phyloP scores from a whole-genome alignment of 1,140 invertebrate genomes.

The Nilaparvata lugens region DNA sequence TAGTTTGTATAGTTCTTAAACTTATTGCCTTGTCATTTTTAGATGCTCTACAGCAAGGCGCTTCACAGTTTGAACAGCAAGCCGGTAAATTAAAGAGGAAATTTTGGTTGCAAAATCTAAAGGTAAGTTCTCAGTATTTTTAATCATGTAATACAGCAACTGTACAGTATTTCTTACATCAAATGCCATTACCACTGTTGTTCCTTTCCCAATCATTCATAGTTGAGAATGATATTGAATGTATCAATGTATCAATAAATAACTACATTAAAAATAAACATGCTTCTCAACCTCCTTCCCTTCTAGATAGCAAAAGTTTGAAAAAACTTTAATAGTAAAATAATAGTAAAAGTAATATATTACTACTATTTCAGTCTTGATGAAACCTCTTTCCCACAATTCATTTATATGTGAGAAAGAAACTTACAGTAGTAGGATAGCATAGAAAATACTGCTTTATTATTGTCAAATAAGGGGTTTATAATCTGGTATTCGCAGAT shows the following conservation, averaged over 20 bases:
- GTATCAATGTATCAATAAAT: background rate
- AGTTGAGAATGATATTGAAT: no score
- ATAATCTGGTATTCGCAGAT: no score
- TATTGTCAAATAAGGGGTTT: no score
- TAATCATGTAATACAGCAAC: background rate
- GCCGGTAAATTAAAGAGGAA: constrained; percentile 94
- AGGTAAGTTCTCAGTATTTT: constrained; percentile 39
- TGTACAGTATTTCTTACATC: background rate
- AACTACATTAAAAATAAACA: background rate
- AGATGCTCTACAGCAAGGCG: constrained; percentile 92
- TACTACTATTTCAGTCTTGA: no score
- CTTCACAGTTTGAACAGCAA: constrained; percentile 92
- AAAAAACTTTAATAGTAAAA: background rate
- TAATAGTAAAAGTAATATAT: no score
- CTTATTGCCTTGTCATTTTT: no score
- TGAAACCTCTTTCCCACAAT: no score
- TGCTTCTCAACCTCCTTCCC: background rate
- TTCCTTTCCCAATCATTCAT: no score
- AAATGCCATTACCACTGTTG: background rate
- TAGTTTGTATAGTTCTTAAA: no score
- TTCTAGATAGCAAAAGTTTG: background rate
- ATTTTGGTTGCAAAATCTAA: constrained; percentile 97
- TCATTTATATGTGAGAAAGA: no score
- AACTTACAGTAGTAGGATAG: no score
- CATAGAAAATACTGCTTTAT: no score